Conservation (phyloP, 53 echinoderm and acorn worm species). For the Pentamera pediparva region DNA sequence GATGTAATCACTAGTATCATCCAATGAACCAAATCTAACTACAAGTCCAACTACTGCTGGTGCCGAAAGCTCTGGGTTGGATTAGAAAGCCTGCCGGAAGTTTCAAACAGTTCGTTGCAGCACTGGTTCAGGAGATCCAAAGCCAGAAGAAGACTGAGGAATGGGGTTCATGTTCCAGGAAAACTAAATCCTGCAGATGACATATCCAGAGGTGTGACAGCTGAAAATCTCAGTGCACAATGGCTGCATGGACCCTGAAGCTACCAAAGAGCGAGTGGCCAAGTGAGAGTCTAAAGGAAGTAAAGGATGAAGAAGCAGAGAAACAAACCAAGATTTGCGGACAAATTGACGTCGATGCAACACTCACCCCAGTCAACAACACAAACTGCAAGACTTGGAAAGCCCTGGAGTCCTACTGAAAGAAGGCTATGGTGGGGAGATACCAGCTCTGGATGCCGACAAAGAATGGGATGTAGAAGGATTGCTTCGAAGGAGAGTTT, state of each 20-base stretch:
- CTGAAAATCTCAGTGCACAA: not conserved
- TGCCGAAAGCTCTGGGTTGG: too few relatives aligned
- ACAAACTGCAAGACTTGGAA: conserved; percentile 16
- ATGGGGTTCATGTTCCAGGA: conserved; percentile 12
- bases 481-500: conserved; percentile 3
- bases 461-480: conserved; percentile 20
- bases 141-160: not conserved
- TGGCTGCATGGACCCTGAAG: conserved; percentile 1
- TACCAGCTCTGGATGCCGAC: not conserved
- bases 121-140: conserved; percentile 19
- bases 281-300: not conserved
- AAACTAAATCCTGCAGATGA: conserved; percentile 44
- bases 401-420: not conserved
- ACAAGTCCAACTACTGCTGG: too few relatives aligned
- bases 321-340: conserved; percentile 8
- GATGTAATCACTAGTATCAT: too few relatives aligned
- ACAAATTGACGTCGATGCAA: conserved; percentile 1
- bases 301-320: not conserved
- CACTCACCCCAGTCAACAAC: not conserved
- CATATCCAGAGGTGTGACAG: conserved; percentile 32
- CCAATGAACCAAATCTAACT: too few relatives aligned
- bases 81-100: not conserved
- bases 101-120: conserved; percentile 31
- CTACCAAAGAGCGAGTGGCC: conserved; percentile 30
- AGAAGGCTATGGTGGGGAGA: not conserved